Conservation (phyloP, 2,888 invertebrate genomes). For the Lasioglossum vierecki region DNA sequence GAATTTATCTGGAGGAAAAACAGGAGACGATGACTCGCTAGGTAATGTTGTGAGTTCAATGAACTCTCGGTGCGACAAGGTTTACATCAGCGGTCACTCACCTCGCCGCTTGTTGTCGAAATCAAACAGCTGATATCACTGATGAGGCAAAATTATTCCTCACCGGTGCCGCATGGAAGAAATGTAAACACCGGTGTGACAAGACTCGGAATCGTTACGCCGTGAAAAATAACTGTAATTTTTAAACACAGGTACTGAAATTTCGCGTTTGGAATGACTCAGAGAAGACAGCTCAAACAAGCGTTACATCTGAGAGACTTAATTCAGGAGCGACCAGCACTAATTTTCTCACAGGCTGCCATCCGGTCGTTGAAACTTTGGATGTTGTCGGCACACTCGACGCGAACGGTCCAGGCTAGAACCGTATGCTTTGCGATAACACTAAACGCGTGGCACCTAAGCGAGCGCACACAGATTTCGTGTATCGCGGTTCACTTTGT, state of each 20-base stretch:
- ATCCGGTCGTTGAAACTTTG: neutral
- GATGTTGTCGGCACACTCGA: conserved; percentile 35
- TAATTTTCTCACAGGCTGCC: neutral
- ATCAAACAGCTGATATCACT: no score
- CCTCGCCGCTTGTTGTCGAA: no score
- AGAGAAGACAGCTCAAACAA: neutral
- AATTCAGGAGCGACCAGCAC: neutral
- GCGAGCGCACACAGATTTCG: conserved; percentile 45
- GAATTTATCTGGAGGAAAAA: no score
- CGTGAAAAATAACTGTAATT: no score
- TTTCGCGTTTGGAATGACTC: neutral
- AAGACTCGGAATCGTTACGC: no score
- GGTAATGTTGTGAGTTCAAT: no score
- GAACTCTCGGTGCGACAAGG: no score
- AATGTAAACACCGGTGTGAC: no score
- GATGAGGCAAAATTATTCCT: no score
- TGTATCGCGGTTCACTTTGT: conserved; percentile 60
- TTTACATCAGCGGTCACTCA: no score
- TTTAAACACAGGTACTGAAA: neutral
- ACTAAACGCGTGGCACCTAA: conserved; percentile 56
- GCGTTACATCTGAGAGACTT: neutral
- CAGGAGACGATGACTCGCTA: no score
- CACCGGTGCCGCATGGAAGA: no score
- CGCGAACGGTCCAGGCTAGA: conserved; percentile 11
- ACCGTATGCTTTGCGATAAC: conserved; percentile 61